Percentiles rank a stretch among this genome's conserved stretches.
phyloP scores from a whole-genome alignment of 2,113 vertebrate genomes.

The Rhea pennata region DNA sequence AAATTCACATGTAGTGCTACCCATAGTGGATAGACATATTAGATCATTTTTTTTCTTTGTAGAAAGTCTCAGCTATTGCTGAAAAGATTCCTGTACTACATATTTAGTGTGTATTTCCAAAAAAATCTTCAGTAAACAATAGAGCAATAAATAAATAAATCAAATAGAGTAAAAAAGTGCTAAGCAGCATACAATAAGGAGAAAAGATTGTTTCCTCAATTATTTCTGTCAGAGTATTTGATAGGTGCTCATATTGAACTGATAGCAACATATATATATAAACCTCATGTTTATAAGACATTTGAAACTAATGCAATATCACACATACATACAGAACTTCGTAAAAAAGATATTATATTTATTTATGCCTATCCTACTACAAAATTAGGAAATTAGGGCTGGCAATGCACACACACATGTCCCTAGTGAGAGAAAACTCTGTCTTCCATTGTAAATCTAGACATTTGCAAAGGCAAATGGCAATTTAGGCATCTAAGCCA shows the following conservation, averaged over 20 bases:
- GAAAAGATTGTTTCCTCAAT: neutral
- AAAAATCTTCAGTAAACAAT: neutral
- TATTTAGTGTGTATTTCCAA: neutral
- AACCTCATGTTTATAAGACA: neutral
- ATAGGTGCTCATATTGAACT: neutral
- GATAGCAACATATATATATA: neutral
- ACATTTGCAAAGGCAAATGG: conserved; percentile 1
- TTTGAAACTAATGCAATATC: neutral
- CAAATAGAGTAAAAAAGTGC: neutral
- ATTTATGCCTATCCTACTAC: neutral
- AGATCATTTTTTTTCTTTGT: neutral
- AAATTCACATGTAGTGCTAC: neutral
- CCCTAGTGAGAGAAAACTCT: neutral
- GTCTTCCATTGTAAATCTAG: neutral
- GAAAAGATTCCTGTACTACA: neutral
- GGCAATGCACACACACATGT: neutral
- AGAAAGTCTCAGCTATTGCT: neutral
- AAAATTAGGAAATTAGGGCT: neutral
- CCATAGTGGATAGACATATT: neutral
- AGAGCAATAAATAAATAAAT: neutral
- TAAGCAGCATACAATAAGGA: neutral
- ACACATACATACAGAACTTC: neutral
- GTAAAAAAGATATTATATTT: neutral
- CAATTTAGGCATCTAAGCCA: neutral
- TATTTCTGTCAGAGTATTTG: neutral